Evolutionary conservation across 2,888 invertebrate genomes (phyloP).

Genomic region (Aradus depressus): DNA sequence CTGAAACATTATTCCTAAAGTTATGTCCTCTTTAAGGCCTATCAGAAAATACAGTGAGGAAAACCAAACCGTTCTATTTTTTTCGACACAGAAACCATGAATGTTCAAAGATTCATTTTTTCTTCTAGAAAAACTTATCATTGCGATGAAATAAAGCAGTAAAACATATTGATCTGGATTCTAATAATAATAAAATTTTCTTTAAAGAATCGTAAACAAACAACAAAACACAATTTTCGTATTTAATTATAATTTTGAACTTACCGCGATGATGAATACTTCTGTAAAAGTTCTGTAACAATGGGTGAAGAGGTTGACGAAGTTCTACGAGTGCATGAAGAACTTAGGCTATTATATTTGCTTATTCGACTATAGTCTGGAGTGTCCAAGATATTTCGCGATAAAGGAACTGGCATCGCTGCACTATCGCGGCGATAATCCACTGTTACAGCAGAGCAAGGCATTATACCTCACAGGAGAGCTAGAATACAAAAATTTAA

Average conservation of each 20-base stretch:
- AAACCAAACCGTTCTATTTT: too few relatives aligned
- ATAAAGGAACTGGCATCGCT: constrained; percentile 20
- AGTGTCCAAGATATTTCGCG: constrained; percentile 16
- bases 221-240: neutral
- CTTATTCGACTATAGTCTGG: constrained; percentile 18
- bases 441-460: constrained; percentile 26
- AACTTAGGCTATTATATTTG: constrained; percentile 12
- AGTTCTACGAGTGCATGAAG: constrained; percentile 20
- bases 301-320: constrained; percentile 15
- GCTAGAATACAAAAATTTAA: constrained; percentile 17
- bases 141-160: neutral
- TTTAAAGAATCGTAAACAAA: neutral
- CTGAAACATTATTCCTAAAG: too few relatives aligned
- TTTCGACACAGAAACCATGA: too few relatives aligned
- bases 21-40: too few relatives aligned
- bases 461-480: constrained; percentile 23
- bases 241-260: neutral
- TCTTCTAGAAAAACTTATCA: too few relatives aligned
- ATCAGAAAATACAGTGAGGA: too few relatives aligned
- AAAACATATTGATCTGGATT: too few relatives aligned
- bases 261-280: constrained; percentile 22
- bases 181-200: too few relatives aligned
- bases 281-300: constrained; percentile 14
- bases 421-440: constrained; percentile 24
- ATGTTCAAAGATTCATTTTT: too few relatives aligned